These are phyloP conservation scores for Pedicia rivosa DNA, from an alignment of 2,888 invertebrate species.

Conservation along the genomic window DNA sequence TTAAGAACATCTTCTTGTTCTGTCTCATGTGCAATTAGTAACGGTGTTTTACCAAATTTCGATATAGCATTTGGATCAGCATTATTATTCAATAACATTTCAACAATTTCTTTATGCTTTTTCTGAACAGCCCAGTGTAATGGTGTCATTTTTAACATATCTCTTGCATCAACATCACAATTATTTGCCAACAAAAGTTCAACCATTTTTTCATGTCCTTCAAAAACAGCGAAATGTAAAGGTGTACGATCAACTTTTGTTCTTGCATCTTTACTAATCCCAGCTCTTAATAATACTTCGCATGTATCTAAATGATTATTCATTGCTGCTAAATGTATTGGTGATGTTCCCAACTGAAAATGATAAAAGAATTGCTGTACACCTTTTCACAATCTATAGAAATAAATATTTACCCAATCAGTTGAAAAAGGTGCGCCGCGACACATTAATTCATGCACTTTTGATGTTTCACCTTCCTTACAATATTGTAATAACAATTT, in stretches of 20 bases:
- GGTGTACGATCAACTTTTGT: slow-evolving; percentile 89
- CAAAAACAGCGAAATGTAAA: slow-evolving; percentile 74
- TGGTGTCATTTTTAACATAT: slow-evolving; percentile 80
- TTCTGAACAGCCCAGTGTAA: slow-evolving; percentile 88
- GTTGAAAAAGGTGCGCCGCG: slow-evolving; percentile 84
- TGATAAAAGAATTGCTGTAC: slow-evolving; percentile 4
- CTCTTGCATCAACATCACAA: slow-evolving; percentile 56
- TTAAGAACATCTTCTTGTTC: slow-evolving; percentile 43
- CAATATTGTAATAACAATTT: slow-evolving; percentile 68
- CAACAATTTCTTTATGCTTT: slow-evolving; percentile 51
- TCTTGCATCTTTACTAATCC: slow-evolving; percentile 73
- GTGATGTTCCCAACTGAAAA: slow-evolving; percentile 68
- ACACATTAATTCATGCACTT: slow-evolving; percentile 61
- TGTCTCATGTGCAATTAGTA: slow-evolving; percentile 49
- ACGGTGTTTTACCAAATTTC: slow-evolving; percentile 57
- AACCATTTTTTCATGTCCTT: slow-evolving; percentile 63
- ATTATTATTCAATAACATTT: slow-evolving; percentile 52
- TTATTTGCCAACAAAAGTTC: slow-evolving; percentile 49
- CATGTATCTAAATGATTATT: slow-evolving; percentile 66
- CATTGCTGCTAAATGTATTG: slow-evolving; percentile 74
- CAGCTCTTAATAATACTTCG: slow-evolving; percentile 66
- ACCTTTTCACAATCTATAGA: too few relatives aligned
- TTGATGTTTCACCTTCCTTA: slow-evolving; percentile 57
- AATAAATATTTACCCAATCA: slow-evolving; percentile 60
- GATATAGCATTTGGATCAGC: slow-evolving; percentile 51